A percentile compares a stretch with the other conserved stretches of the same genome.
These are phyloP conservation scores for Chondrosia reniformis DNA, from an alignment of 37 sponge, comb jelly and placozoan genomes.

Conservation along the genomic window DNA sequence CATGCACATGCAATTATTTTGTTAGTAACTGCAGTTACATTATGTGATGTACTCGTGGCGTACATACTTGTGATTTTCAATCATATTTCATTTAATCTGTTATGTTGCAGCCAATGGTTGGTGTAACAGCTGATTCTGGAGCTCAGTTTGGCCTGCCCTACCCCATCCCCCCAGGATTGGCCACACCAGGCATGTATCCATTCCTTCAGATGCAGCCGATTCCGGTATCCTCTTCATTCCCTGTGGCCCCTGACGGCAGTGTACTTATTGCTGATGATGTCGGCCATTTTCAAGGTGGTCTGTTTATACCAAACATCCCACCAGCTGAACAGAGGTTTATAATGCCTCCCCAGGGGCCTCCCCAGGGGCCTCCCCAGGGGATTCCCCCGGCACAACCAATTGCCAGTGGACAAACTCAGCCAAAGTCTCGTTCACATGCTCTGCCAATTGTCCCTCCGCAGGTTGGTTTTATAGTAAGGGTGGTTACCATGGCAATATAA, in stretches of 20 bases:
- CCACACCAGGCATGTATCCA: background rate
- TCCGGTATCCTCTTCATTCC: too few species aligned
- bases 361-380: slow-evolving; percentile 4
- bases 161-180: slow-evolving; percentile 5
- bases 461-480: background rate
- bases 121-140: too few species aligned
- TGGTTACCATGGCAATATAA: background rate
- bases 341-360: slow-evolving; percentile 6
- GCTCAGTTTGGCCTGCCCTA: too few species aligned
- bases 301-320: background rate
- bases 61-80: too few species aligned
- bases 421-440: background rate
- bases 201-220: too few species aligned
- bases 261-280: too few species aligned
- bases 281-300: slow-evolving; percentile 22
- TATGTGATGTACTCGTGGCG: too few species aligned
- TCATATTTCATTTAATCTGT: too few species aligned
- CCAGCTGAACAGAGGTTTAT: slow-evolving; percentile 3
- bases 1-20: too few species aligned
- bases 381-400: background rate
- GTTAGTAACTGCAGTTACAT: too few species aligned
- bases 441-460: slow-evolving; percentile 14
- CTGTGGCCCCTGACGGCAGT: too few species aligned
- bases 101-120: too few species aligned
- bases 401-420: background rate